Conservation (phyloP, 2,888 invertebrate genomes). For the Acanthacorydalis orientalis region DNA sequence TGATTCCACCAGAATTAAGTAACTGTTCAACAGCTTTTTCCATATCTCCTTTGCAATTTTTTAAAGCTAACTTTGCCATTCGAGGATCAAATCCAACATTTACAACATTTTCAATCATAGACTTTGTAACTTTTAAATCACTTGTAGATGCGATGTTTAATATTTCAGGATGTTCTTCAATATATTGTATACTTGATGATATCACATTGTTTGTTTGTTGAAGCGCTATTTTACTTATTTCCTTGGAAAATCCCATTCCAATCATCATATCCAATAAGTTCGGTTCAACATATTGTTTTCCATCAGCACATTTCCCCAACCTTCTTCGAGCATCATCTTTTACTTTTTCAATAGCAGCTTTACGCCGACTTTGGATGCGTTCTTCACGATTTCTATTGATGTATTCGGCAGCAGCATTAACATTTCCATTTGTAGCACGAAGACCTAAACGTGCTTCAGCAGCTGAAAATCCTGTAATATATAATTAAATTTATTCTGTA, state of each 20-base stretch:
- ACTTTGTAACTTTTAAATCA: conserved; percentile 22
- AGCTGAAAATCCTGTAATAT: conserved; percentile 38
- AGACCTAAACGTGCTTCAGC: conserved; percentile 55
- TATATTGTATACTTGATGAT: conserved; percentile 43
- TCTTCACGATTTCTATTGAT: conserved; percentile 39
- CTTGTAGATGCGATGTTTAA: conserved; percentile 23
- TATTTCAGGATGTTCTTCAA: conserved; percentile 42
- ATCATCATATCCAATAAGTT: conserved; percentile 33
- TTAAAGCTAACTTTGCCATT: conserved; percentile 35
- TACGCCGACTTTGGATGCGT: conserved; percentile 29
- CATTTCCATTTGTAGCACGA: conserved; percentile 37
- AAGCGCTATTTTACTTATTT: conserved; percentile 41
- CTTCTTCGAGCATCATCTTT: conserved; percentile 28
- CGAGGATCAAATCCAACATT: conserved; percentile 39
- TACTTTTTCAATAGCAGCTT: conserved; percentile 31
- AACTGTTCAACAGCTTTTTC: conserved; percentile 41
- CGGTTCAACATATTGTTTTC: conserved; percentile 33
- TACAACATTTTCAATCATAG: conserved; percentile 29
- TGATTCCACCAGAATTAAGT: conserved; percentile 24
- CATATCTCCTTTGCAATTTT: conserved; percentile 33
- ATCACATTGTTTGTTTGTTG: conserved; percentile 49
- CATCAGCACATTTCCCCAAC: conserved; percentile 42
- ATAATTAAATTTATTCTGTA: background rate
- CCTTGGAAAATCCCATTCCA: conserved; percentile 51
- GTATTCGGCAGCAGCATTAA: conserved; percentile 44